These are phyloP conservation scores for Microcebus tavaratra DNA, from an alignment of 2,113 vertebrate genomes.

Conservation along the genomic window DNA sequence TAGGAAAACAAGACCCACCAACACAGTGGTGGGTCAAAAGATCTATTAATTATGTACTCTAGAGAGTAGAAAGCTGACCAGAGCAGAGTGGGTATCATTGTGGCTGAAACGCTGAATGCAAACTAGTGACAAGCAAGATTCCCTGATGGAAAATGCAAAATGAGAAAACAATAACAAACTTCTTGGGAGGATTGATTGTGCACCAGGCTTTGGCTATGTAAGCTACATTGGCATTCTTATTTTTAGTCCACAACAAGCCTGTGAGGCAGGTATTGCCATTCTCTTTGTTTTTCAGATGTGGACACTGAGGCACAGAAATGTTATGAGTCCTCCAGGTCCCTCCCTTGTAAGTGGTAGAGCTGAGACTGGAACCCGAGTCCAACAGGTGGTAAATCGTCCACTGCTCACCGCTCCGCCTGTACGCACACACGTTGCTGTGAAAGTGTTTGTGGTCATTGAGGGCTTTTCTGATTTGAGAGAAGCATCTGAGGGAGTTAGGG, in stretches of 20 bases:
- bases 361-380: not conserved
- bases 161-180: not conserved
- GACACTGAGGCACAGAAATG: not conserved
- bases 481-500: not conserved
- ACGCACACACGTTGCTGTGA: not conserved
- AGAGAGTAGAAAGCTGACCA: not conserved
- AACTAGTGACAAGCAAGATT: not conserved
- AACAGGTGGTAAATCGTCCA: not conserved
- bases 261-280: rapidly evolving
- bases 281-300: not conserved
- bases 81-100: not conserved
- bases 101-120: not conserved
- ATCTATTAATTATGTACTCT: not conserved
- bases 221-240: not conserved
- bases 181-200: not conserved
- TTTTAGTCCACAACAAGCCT: not conserved
- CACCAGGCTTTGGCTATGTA: not conserved
- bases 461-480: not conserved
- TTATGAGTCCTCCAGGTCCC: not conserved
- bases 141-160: not conserved
- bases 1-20: not conserved
- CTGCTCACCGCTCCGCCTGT: rapidly evolving
- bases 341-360: not conserved
- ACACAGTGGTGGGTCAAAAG: not conserved
- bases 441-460: not conserved